phyloP scores from a whole-genome alignment of 2,113 vertebrate genomes.

The Mormoops blainvillei region DNA sequence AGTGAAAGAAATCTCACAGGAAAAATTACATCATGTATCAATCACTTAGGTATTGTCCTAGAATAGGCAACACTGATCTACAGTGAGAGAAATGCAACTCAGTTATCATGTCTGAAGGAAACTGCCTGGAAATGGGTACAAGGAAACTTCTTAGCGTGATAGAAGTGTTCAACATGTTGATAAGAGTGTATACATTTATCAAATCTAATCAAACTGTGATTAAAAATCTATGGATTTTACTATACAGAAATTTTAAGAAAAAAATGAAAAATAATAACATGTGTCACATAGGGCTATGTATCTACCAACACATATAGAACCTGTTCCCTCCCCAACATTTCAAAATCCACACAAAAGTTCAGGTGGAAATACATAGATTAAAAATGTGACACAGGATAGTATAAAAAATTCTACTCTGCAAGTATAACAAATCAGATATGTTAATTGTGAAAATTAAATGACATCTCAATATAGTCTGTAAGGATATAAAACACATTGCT shows the following conservation, averaged over 20 bases:
- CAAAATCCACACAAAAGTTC: neutral
- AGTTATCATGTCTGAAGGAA: neutral
- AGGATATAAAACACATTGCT: neutral
- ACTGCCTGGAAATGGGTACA: neutral
- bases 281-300: neutral
- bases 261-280: neutral
- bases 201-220: neutral
- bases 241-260: neutral
- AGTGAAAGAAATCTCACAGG: neutral
- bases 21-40: neutral
- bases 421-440: neutral
- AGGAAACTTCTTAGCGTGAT: neutral
- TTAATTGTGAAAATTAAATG: neutral
- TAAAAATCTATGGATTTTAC: neutral
- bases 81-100: neutral
- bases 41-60: neutral
- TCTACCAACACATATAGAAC: neutral
- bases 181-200: neutral
- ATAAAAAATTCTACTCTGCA: neutral
- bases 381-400: neutral
- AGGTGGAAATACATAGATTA: neutral
- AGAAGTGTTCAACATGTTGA: neutral
- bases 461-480: neutral
- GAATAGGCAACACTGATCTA: neutral
- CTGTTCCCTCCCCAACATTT: neutral